Evolutionary conservation across 2,113 vertebrate genomes (phyloP).

Genomic region (Campylorhamphus procurvoides): DNA sequence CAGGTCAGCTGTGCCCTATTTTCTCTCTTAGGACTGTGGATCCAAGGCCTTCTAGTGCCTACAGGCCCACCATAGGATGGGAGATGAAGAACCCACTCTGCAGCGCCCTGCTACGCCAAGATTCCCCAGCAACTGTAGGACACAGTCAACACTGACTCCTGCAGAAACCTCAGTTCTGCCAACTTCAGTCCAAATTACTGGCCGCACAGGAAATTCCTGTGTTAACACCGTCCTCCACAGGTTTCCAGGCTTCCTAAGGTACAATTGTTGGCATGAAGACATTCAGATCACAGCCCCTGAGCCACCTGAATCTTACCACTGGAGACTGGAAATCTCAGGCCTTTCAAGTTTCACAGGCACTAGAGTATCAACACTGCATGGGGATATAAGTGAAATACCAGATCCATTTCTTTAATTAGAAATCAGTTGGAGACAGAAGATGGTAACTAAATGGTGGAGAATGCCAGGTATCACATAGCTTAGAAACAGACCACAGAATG

Average conservation of each 20-base stretch:
- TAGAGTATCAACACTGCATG: neutral
- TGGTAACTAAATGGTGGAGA: neutral
- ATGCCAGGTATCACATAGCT: neutral
- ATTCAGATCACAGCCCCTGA: neutral
- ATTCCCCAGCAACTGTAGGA: neutral
- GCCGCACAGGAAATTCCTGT: neutral
- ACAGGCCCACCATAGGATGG: neutral
- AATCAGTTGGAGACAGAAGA: neutral
- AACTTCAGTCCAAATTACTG: neutral
- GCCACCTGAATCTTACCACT: neutral
- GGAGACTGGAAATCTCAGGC: neutral
- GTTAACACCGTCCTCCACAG: neutral
- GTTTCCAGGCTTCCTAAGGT: neutral
- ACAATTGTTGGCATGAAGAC: neutral
- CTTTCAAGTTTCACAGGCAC: neutral
- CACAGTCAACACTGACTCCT: accelerated
- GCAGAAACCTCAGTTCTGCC: neutral
- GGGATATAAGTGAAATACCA: neutral
- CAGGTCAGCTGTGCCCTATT: neutral
- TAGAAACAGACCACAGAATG: neutral
- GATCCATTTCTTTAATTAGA: neutral
- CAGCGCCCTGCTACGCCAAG: neutral
- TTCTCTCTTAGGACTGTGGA: neutral
- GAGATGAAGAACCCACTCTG: neutral
- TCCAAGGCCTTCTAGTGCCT: neutral